Conservation (phyloP, 2,888 invertebrate species). For the Andrena fulva region DNA sequence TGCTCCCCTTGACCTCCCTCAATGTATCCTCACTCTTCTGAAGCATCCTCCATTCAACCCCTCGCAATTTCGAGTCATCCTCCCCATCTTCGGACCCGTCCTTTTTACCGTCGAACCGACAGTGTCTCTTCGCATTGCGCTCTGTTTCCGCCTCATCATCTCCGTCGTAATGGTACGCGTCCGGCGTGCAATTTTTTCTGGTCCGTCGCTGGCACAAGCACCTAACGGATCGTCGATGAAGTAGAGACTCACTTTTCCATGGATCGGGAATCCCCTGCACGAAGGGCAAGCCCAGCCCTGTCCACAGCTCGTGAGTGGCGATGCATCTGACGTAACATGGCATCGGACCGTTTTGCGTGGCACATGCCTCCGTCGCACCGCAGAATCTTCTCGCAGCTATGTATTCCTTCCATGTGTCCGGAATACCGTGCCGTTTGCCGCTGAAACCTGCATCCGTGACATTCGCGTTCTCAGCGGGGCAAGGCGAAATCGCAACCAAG, state of each 20-base stretch:
- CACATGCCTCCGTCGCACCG: slow-evolving; percentile 10
- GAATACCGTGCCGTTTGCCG: slow-evolving; percentile 56
- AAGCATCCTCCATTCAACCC: background rate
- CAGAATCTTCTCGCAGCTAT: slow-evolving; percentile 50
- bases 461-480: background rate
- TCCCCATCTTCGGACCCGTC: background rate
- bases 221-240: background rate
- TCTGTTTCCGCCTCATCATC: slow-evolving; percentile 50
- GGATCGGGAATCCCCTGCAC: slow-evolving; percentile 70
- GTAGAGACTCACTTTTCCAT: slow-evolving; percentile 38
- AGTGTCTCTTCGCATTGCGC: background rate
- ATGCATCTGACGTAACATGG: slow-evolving; percentile 42
- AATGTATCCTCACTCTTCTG: background rate
- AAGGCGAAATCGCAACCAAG: background rate
- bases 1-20: background rate
- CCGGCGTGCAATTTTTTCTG: background rate
- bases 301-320: slow-evolving; percentile 64
- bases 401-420: slow-evolving; percentile 67
- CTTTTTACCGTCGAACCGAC: slow-evolving; percentile 13
- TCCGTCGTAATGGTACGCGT: slow-evolving; percentile 29
- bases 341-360: slow-evolving; percentile 41
- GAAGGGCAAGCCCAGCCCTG: slow-evolving; percentile 59
- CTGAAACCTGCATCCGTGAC: background rate
- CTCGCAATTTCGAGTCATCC: background rate
- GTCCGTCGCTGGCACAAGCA: background rate